These are phyloP conservation scores for Zaprionus ornatus DNA, from an alignment of 1,140 invertebrate species.

Conservation along the genomic window DNA sequence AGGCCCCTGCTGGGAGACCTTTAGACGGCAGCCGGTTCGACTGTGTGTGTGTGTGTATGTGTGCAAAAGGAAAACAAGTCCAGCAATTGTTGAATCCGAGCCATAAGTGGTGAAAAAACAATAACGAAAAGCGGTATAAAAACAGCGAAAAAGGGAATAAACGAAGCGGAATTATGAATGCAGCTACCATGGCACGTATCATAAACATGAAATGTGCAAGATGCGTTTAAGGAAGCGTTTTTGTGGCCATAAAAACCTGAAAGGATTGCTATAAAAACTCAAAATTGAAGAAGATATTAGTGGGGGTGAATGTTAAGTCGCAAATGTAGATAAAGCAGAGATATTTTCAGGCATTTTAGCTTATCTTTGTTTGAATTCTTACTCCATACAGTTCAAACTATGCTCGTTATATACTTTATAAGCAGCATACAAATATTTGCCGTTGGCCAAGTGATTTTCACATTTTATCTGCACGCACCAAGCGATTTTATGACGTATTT, in stretches of 20 bases:
- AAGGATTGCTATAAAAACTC: not conserved
- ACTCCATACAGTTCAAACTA: not conserved
- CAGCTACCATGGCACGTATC: not conserved
- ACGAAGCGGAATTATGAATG: not conserved
- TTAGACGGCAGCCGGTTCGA: not conserved
- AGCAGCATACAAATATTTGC: not conserved
- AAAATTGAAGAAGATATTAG: not conserved
- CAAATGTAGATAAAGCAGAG: not conserved
- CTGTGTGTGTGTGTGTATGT: not conserved
- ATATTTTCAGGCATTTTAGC: no score
- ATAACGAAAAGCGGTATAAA: not conserved
- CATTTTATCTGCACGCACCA: constrained; percentile 9
- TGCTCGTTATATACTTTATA: not conserved
- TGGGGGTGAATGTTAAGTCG: not conserved
- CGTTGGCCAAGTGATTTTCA: not conserved
- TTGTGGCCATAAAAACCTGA: not conserved
- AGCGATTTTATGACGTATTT: constrained; percentile 65
- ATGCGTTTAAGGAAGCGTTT: not conserved
- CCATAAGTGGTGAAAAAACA: not conserved
- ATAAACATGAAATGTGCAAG: not conserved
- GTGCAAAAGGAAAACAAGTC: constrained; percentile 3
- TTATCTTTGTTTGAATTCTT: not conserved
- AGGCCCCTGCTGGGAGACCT: not conserved
- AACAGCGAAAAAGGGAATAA: not conserved
- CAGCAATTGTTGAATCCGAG: constrained; percentile 21